Percentiles rank a stretch among this genome's conserved stretches.
These are phyloP conservation scores for Rhabdornis inornatus DNA, from an alignment of 2,113 vertebrate genomes.

Conservation along the genomic window DNA sequence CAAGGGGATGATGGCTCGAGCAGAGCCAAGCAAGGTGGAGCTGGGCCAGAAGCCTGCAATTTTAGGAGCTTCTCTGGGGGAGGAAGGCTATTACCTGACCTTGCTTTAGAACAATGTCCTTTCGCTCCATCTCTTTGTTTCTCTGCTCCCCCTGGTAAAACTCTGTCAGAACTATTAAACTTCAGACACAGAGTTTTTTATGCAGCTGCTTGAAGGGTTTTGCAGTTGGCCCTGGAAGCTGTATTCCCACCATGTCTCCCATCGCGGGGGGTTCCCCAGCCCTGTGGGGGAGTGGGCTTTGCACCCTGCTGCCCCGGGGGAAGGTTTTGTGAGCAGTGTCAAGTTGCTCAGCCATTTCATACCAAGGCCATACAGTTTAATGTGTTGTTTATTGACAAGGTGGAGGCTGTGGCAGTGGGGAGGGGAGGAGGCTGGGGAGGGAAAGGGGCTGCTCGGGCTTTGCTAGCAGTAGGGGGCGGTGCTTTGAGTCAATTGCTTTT, in stretches of 20 bases:
- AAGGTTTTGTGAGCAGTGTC: not conserved
- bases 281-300: not conserved
- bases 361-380: not conserved
- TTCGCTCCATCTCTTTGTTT: not conserved
- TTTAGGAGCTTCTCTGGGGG: not conserved
- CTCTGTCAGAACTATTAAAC: slow-evolving; percentile 42
- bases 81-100: slow-evolving; percentile 9
- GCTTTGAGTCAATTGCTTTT: not conserved
- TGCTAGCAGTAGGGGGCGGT: fast-evolving
- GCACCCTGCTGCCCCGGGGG: not conserved
- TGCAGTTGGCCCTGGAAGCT: not conserved
- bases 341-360: not conserved
- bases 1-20: not conserved
- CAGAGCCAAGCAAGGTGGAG: not conserved
- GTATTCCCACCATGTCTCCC: not conserved
- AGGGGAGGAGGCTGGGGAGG: not conserved
- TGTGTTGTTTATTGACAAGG: slow-evolving; percentile 43
- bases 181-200: not conserved
- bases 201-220: not conserved
- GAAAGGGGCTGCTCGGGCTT: not conserved
- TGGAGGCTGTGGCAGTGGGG: not conserved
- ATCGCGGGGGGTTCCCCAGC: fast-evolving
- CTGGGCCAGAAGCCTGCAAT: not conserved
- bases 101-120: slow-evolving; percentile 33
- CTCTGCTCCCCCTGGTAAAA: slow-evolving; percentile 8